Evolutionary conservation across 2,113 vertebrate species (phyloP).

Genomic region (Baryphthengus martii): DNA sequence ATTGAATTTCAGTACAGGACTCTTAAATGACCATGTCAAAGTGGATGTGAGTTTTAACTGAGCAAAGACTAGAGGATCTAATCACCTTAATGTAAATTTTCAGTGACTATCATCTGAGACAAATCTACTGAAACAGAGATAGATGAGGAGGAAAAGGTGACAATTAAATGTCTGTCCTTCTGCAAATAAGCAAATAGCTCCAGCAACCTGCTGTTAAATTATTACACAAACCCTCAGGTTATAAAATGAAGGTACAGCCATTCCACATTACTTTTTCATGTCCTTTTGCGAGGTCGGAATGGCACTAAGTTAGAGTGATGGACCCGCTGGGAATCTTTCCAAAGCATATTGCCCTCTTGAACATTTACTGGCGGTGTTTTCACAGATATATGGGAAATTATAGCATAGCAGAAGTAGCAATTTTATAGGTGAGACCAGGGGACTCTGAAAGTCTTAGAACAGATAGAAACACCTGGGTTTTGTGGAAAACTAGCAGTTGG

Average conservation of each 20-base stretch:
- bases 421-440: slow-evolving; percentile 19
- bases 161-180: neutral
- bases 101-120: neutral
- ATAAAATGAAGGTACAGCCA: neutral
- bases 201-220: neutral
- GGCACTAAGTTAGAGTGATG: slow-evolving; percentile 5
- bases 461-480: neutral
- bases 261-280: neutral
- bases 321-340: neutral
- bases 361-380: neutral
- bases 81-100: neutral
- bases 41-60: neutral
- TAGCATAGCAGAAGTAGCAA: neutral
- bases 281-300: neutral
- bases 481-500: neutral
- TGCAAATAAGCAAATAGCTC: neutral
- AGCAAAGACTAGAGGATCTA: neutral
- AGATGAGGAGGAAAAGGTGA: neutral
- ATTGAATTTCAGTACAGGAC: neutral
- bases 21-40: neutral
- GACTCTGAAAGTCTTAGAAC: neutral
- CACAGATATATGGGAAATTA: neutral
- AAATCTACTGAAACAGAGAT: neutral
- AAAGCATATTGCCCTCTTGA: neutral
- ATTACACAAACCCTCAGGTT: neutral